Base-by-base conservation (phyloP, 37 sponge, comb jelly and placozoan genomes). In the Mnemiopsis leidyi region DNA sequence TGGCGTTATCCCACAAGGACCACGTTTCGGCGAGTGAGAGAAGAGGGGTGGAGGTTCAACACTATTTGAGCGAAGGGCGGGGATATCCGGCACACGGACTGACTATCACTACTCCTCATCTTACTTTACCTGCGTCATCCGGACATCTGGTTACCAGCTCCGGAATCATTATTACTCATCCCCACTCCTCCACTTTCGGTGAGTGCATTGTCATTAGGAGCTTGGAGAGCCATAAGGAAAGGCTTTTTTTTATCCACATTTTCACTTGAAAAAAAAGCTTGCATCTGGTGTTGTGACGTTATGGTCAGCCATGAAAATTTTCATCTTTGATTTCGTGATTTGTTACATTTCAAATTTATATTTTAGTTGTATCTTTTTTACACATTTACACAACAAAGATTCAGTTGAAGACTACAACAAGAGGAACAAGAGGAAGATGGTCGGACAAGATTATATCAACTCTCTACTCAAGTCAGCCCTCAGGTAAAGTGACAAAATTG, bases 81-180 rank as follows among this genome's bases (percentile, higher is more conserved):
- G 35, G 32, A 0, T 77, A 77, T 32, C 79, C 79, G 0, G 90
- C 38, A 7, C 90, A 38, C 26, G 61, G 61, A 1, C 61, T 85
- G 61, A 85, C 90, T 61, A 85, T 85, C 61, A 85, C 90, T 2
- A 85, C 90, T 1, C 90, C 90, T 16, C 90, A 85, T 37, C 90
- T 85, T 7, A 85, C 90, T 36, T 23, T 85, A 0, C 90, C 90
- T 38, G 79, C 79, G 1, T 77, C 79, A 2, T 77, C 79, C 5
- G 79, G 79, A 7, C 79, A 77, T 32, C 35, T 77, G 1, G 90
- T 85, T 7, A 85, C 61, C 90, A 85, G 90, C 61, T 38, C 90
- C 23, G 90, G 79, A 36, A 77, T 77, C 79, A 77, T 77, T 61
- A 85, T 85, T 37, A 40, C 90, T 85, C 90, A 38, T 39, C 61